These are phyloP conservation scores for Enteromius viviparus DNA, from an alignment of 2,797 vertebrate species.

Conservation along the genomic window DNA sequence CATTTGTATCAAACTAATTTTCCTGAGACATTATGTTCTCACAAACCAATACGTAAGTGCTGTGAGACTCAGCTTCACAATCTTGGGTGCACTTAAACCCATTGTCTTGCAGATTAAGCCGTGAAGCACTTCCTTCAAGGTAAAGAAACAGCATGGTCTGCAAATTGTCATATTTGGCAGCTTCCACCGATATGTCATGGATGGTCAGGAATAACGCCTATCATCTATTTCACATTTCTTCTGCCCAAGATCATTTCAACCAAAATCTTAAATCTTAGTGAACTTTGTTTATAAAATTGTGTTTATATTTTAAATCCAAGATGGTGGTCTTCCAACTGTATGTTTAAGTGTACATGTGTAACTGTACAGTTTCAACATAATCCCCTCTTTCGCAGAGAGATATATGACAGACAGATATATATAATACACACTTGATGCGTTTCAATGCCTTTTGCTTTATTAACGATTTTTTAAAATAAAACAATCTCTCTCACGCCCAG, in stretches of 20 bases:
- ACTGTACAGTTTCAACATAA: conserved; percentile 6
- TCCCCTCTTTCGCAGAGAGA: conserved; percentile 40
- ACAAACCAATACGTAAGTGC: conserved; percentile 20
- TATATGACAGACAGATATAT: conserved; percentile 47
- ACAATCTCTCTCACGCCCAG: conserved; percentile 63
- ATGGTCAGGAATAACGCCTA: not conserved
- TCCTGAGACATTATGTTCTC: conserved; percentile 22
- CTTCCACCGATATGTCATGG: conserved; percentile 5
- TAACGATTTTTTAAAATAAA: conserved; percentile 58
- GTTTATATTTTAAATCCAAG: not conserved
- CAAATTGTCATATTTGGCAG: not conserved
- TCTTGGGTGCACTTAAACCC: not conserved
- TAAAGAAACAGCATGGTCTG: not conserved
- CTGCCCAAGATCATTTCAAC: not conserved
- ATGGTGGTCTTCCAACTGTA: not conserved
- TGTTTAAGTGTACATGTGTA: not conserved
- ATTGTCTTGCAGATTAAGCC: not conserved
- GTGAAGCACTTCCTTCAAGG: not conserved
- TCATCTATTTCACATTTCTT: not conserved
- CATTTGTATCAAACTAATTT: conserved; percentile 36
- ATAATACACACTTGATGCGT: conserved; percentile 43
- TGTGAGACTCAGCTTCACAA: conserved; percentile 6
- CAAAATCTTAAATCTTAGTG: not conserved
- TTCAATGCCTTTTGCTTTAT: conserved; percentile 60
- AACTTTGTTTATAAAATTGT: not conserved